Percentiles rank a stretch among this genome's conserved stretches.
These are phyloP conservation scores for Nycteola revayana DNA, from an alignment of 2,888 invertebrate species.

Conservation along the genomic window DNA sequence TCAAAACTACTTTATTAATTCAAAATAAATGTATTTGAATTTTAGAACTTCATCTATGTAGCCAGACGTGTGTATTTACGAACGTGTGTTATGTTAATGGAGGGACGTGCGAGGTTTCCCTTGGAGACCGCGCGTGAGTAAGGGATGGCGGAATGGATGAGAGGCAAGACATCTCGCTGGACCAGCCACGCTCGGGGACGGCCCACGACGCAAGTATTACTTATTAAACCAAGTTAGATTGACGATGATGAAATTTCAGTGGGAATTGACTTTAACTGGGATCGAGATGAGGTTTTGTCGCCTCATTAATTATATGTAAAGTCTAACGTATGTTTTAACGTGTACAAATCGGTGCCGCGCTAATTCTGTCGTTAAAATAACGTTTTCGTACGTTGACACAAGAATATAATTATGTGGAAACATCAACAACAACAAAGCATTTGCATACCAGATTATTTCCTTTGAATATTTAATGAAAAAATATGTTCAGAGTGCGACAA, in stretches of 20 bases:
- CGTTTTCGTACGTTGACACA: slow-evolving; percentile 15
- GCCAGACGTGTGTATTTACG: slow-evolving; percentile 39
- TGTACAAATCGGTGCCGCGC: slow-evolving; percentile 30
- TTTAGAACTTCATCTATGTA: slow-evolving; percentile 23
- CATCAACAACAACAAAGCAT: no score
- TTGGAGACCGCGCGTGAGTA: slow-evolving; percentile 62
- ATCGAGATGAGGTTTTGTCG: slow-evolving; percentile 69
- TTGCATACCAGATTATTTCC: no score
- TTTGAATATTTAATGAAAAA: no score
- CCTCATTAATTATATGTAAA: slow-evolving; percentile 62
- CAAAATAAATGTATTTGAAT: slow-evolving; percentile 18
- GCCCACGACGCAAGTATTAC: slow-evolving; percentile 70
- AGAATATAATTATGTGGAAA: no score
- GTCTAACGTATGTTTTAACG: slow-evolving; percentile 33
- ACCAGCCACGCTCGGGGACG: slow-evolving; percentile 65
- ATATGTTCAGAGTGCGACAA: no score
- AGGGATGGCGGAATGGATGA: slow-evolving; percentile 65
- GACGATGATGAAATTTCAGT: slow-evolving; percentile 81
- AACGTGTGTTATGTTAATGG: slow-evolving; percentile 54
- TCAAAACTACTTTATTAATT: slow-evolving; percentile 5
- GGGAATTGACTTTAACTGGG: slow-evolving; percentile 77
- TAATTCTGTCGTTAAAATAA: slow-evolving; percentile 29
- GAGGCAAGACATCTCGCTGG: slow-evolving; percentile 69
- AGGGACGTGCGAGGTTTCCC: slow-evolving; percentile 58
- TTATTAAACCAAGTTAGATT: slow-evolving; percentile 76